phyloP scores from a whole-genome alignment of 2,888 invertebrate genomes.

The Asteroscopus sphinx region DNA sequence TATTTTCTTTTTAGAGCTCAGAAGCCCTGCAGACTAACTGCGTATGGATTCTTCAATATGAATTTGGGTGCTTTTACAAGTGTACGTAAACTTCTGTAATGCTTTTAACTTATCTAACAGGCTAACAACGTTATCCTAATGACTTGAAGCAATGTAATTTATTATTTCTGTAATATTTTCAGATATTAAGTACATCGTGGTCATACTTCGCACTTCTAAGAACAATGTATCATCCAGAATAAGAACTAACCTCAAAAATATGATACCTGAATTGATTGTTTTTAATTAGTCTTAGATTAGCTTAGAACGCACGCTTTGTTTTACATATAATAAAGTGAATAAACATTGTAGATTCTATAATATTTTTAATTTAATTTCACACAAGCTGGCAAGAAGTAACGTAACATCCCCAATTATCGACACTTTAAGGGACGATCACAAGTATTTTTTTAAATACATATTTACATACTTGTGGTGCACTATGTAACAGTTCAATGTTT shows the following conservation, averaged over 20 bases:
- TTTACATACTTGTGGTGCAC: no score
- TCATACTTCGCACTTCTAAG: conserved; percentile 51
- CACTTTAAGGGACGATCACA: no score
- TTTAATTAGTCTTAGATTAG: no score
- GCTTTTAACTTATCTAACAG: not conserved
- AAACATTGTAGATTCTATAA: conserved; percentile 7
- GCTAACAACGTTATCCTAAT: not conserved
- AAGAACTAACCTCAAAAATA: not conserved
- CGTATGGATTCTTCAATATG: conserved; percentile 37
- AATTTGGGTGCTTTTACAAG: conserved; percentile 33
- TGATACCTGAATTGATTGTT: no score
- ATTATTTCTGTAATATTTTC: conserved; percentile 13
- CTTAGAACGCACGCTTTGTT: not conserved
- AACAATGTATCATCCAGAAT: conserved; percentile 41
- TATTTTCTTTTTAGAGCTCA: conserved; percentile 34
- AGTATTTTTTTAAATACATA: no score
- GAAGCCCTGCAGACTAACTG: conserved; percentile 35
- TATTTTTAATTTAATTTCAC: conserved; percentile 1
- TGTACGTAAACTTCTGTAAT: conserved; percentile 17
- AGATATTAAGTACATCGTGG: conserved; percentile 51
- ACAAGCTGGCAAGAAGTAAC: not conserved
- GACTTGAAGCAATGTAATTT: no score
- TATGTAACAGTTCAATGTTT: no score
- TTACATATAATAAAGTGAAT: conserved; percentile 4
- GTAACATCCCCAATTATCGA: no score